Evolutionary conservation across 2,888 invertebrate genomes (phyloP).

Genomic region (Itoplectis maculator): DNA sequence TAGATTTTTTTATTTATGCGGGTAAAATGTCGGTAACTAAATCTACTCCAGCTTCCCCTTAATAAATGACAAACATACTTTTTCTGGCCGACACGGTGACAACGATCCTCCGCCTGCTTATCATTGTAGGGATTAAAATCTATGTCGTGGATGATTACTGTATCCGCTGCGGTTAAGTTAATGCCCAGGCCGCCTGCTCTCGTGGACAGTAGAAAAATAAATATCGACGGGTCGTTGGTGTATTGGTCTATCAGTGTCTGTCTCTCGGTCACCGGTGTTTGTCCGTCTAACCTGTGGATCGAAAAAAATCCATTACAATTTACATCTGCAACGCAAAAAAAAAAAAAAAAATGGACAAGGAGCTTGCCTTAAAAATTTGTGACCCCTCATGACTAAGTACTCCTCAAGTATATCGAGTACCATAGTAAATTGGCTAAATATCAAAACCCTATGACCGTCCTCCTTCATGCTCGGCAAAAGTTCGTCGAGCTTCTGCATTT

Average conservation of each 20-base stretch:
- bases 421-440: constrained; percentile 99
- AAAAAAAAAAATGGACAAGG: background rate
- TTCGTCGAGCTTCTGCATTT: constrained; percentile 92
- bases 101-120: constrained; percentile 97
- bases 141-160: constrained; percentile 98
- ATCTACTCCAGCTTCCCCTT: no score
- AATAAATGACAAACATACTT: constrained; percentile 81
- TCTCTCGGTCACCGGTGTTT: constrained; percentile 93
- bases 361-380: constrained; percentile 88
- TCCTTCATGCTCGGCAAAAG: constrained; percentile 90
- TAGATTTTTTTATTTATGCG: no score
- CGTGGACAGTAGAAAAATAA: constrained; percentile 96
- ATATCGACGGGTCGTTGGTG: constrained; percentile 91
- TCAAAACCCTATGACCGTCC: constrained; percentile 92
- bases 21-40: no score
- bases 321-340: background rate
- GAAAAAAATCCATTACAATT: constrained; percentile 16
- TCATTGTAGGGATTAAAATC: constrained; percentile 99
- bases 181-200: constrained; percentile 98
- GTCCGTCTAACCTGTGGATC: constrained; percentile 91
- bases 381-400: constrained; percentile 90
- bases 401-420: constrained; percentile 97
- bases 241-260: constrained; percentile 96
- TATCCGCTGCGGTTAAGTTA: constrained; percentile 97
- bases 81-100: constrained; percentile 88